phyloP scores from a whole-genome alignment of 1,140 invertebrate genomes.

The Hylaeus anthracinus region DNA sequence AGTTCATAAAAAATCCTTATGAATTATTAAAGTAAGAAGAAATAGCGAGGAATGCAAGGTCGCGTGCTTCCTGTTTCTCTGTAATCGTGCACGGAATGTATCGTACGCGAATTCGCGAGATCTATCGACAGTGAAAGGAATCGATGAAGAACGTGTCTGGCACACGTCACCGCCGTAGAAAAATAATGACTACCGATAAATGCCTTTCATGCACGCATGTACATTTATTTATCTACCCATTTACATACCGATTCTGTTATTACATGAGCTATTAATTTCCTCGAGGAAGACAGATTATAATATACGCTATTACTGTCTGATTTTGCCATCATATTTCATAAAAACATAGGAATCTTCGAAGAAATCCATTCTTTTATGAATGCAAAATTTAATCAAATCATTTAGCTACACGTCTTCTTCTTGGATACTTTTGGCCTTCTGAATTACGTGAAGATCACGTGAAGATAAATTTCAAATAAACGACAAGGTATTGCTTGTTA shows the following conservation, averaged over 20 bases:
- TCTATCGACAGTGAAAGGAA: conserved; percentile 23
- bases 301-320: background rate
- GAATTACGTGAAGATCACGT: no score
- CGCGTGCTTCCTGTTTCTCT: background rate
- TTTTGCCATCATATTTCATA: background rate
- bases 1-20: background rate
- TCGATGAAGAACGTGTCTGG: conserved; percentile 24
- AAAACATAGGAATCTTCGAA: background rate
- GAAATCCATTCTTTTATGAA: no score
- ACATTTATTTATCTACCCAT: background rate
- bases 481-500: no score
- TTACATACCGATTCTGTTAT: background rate
- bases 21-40: background rate
- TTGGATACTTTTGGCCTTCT: background rate
- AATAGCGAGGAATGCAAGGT: conserved; percentile 3
- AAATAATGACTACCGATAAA: conserved; percentile 30
- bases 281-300: background rate
- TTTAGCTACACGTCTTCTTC: background rate
- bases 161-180: conserved; percentile 7
- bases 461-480: no score
- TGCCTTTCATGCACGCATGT: background rate
- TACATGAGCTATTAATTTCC: background rate
- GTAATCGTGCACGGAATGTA: background rate
- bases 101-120: background rate
- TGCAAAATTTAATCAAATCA: no score